Evolutionary conservation across 2,797 vertebrate species (phyloP), one percentile per base, ranked within the genome.

Genomic region (Kryptolebias ocellatus): DNA sequence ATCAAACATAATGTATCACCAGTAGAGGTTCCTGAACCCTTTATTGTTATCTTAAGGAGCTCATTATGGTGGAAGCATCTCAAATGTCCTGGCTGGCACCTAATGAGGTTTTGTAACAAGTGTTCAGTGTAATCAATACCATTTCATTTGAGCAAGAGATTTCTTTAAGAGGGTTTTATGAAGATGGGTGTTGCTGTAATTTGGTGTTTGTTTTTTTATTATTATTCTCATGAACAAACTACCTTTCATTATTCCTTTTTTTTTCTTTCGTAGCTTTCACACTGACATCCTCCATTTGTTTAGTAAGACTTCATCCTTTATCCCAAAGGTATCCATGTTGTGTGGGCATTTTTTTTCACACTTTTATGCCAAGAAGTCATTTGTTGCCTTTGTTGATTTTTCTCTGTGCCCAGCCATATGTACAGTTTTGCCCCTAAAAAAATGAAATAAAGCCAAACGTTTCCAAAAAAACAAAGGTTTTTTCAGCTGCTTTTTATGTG

Each of bases 361-460:
- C 73, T 80, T 37, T 76, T 88, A 90, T 83, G 87, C 91, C 91
- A 93, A 93, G 92, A 92, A 92, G 76, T 92, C 90, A 88, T 88
- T 37, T 78, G 81, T 90, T 85, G 83, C 85, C 88, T 91, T 86
- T 86, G 18, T 90, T 88, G 27, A 74, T 80, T 76, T 74, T 57
- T 73, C 57, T 81, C 78, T 86, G 79, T 92, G 79, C 78, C 80
- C 87, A 89, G 90, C 84, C 87, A 90, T 90, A 90, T 92, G 87
- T 93, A 91, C 88, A 91, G 87, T 83, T 83, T 83, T 83, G 55
- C 83, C 85, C 79, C 68, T 83, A 76, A 85, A 82, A 64, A 67
- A 45, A 60, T 20, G 34, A 86, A 93, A 93, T 83, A 91, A 91
- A 92, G 57, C 83, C 76, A 82, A 87, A 88, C 69, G 56, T 91